Base-by-base conservation (phyloP, 2,888 invertebrate genomes). In the Neria commutata region DNA sequence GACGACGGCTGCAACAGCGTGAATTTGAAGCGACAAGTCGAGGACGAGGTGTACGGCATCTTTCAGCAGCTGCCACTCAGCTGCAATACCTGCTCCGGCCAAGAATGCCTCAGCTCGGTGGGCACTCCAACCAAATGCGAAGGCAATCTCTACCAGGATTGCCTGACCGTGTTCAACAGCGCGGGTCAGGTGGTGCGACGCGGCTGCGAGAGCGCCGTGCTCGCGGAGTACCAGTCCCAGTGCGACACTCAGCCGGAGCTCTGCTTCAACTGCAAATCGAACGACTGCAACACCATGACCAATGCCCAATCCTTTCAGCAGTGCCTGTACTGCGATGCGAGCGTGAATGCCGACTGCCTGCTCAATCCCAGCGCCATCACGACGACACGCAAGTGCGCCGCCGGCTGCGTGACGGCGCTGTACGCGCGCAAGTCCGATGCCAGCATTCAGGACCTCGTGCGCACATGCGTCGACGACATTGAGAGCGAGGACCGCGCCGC, bases 381-480 rank as follows among this genome's bases (percentile, higher is more conserved):
- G 0, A 59, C 54, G 1, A 56, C 53, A 24, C 62, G 71, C 21
- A 62, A 59, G 34, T 72, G 71, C 47, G 16, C 60, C 0, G 67
- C 66, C n/a, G 67, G 69, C 2, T 72, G 71, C 46, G 54, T 70
- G 11, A 55, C 67, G 0, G 61, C 70, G 1, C 54, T 70, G 3
- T 69, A 72, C 61, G 47, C 63, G 1, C 57, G 67, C 1, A 64
- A 65, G 50, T 42, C 57, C 5, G 57, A 61, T 52, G 23, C 56
- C 1, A 34, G 56, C 3, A 29, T 63, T 6, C 37, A 48, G 10
- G 65, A 72, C 48, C 58, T 72, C 29, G 66, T 66, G 1, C 64
- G 71, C 17, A 62, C 66, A n/a, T 72, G 71, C 40, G 56, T 65
- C 11, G 71, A 72, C 14, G 71, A 72, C 23, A 60, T 70, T n/a